Evolutionary conservation across 1,140 invertebrate genomes (phyloP).

Genomic region (Chionoecetes opilio): DNA sequence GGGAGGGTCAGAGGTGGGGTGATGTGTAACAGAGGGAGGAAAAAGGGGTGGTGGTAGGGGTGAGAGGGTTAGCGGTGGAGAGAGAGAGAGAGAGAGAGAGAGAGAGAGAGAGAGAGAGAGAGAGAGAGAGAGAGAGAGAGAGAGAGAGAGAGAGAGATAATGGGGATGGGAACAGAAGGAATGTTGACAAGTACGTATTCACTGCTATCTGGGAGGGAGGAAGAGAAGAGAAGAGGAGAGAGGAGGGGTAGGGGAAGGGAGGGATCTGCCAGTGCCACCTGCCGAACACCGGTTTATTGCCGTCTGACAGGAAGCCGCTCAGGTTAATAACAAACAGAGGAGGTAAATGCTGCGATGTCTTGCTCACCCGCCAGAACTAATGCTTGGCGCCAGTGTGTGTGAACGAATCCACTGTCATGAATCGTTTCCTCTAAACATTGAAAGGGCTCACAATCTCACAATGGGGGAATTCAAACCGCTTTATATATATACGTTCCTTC

Average conservation of each 20-base stretch:
- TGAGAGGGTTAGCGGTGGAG: not conserved
- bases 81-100: not conserved
- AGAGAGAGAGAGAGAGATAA: not conserved
- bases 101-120: not conserved
- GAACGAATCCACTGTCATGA: conserved; percentile 25
- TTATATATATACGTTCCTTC: too few relatives aligned
- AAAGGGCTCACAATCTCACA: not conserved
- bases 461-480: too few relatives aligned
- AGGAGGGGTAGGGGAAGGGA: not conserved
- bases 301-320: not conserved
- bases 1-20: not conserved
- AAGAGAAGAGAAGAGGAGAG: not conserved
- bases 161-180: not conserved
- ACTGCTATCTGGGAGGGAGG: not conserved
- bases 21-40: not conserved
- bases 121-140: conserved; percentile 15
- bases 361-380: conserved; percentile 1
- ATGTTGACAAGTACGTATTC: not conserved
- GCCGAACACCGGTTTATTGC: not conserved
- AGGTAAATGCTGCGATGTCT: not conserved
- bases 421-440: conserved; percentile 29
- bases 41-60: not conserved
- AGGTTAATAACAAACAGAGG: not conserved
- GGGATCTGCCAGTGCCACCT: not conserved
- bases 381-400: not conserved